Base-by-base conservation (phyloP, 2,888 invertebrate genomes). In the Papilio gigon region DNA sequence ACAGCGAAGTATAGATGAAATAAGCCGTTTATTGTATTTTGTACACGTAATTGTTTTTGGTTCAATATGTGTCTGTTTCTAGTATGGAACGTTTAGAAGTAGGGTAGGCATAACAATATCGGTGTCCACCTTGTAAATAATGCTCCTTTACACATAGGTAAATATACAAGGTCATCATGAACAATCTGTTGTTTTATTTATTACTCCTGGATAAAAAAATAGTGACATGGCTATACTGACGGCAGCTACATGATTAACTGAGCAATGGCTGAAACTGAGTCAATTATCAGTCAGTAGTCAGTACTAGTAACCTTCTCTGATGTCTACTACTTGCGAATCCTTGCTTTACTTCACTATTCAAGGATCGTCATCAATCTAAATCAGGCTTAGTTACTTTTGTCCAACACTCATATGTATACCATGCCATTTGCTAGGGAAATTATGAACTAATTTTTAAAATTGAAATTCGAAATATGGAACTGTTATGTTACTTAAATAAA, bases 121-220 rank as follows among this genome's bases (percentile, higher is more conserved):
- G 82, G 86, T 92, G 90, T 91, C 89, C 88, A 91, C 88, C 87
- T 83, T 92, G 92, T 92, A 92, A 87, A 92, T 92, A 92, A 82
- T 85, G 86, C 89, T 92, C 90, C 90, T 91, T 88, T 92, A 92
- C 90, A 91, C 87, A 85, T 90, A 89, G 88, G 84, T 89, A 90
- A 89, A 88, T 89, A 90, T 89, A 91, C 88, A 88, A 65, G 87
- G 85, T 89, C 86, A 89, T 86, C 84, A 88, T 79, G 81, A 85
- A 86, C 75, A 80, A 74, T 71, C 65, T 67, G 72, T 74, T 74
- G 80, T 85, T 85, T 87, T 84, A 83, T 86, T 88, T 83, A 1
- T 44, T 60, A 17, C 35, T 3, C 33, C 33, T 35, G n/a, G n/a
- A n/a, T n/a, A n/a, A n/a, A n/a, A n/a, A n/a, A n/a, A n/a, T n/a